Conservation (phyloP, 2,113 vertebrate species). For the Erpornis zantholeuca region DNA sequence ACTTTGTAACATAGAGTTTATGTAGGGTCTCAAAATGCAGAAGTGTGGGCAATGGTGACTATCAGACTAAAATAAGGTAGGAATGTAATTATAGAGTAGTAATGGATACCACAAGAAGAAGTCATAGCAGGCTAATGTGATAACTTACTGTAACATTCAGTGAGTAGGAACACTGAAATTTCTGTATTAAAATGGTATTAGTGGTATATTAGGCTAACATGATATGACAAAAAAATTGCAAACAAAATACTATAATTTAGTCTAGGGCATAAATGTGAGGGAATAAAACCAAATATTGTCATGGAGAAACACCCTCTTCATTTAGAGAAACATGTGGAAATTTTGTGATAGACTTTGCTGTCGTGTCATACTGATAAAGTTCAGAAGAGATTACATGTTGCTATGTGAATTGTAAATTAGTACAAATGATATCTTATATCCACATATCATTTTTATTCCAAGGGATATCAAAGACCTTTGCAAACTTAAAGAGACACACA, state of each 20-base stretch:
- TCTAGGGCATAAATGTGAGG: slow-evolving; percentile 63
- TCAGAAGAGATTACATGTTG: slow-evolving; percentile 44
- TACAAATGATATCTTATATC: slow-evolving; percentile 17
- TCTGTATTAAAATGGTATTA: slow-evolving; percentile 61
- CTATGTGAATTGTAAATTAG: slow-evolving; percentile 34
- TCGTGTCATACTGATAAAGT: slow-evolving; percentile 51
- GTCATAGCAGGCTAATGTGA: slow-evolving; percentile 49
- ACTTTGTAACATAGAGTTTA: neutral
- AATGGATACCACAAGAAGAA: slow-evolving; percentile 4
- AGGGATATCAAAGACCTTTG: neutral
- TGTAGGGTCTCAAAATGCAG: neutral
- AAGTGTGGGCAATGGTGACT: neutral
- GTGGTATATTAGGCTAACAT: slow-evolving; percentile 57
- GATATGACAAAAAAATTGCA: slow-evolving; percentile 67
- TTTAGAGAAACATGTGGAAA: slow-evolving; percentile 29
- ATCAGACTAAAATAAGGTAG: slow-evolving; percentile 30
- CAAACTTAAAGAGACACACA: neutral
- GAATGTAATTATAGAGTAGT: slow-evolving; percentile 36
- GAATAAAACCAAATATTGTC: slow-evolving; percentile 65
- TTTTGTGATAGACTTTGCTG: slow-evolving; percentile 42
- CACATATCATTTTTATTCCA: neutral
- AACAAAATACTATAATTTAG: slow-evolving; percentile 69
- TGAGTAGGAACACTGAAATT: slow-evolving; percentile 41
- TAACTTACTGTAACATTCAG: slow-evolving; percentile 1
- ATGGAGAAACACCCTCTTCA: slow-evolving; percentile 50